Evolutionary conservation across 2,888 invertebrate genomes (phyloP).

Genomic region (Sturmia bella): DNA sequence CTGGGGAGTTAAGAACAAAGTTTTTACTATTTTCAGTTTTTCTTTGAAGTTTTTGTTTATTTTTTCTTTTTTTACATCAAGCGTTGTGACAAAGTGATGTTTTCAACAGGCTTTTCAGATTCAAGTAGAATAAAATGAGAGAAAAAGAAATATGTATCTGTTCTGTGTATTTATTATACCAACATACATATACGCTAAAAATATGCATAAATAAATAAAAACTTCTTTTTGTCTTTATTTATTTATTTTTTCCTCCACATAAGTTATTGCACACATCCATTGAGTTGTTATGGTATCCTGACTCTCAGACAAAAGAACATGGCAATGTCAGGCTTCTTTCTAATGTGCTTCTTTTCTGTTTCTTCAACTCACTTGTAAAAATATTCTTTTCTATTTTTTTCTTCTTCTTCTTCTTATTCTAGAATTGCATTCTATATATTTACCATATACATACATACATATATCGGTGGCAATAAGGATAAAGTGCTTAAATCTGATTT

Average conservation of each 20-base stretch:
- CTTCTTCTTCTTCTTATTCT: too few species aligned
- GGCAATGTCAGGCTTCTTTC: constrained; percentile 21
- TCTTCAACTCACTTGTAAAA: constrained; percentile 16
- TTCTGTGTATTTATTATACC: background rate
- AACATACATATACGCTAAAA: constrained; percentile 31
- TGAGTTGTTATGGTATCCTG: constrained; percentile 37
- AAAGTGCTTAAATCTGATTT: too few species aligned
- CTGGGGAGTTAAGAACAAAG: constrained; percentile 41
- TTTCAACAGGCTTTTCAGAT: constrained; percentile 34
- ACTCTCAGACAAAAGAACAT: constrained; percentile 54
- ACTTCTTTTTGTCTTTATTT: constrained; percentile 35
- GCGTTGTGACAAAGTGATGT: constrained; percentile 60
- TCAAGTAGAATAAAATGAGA: constrained; percentile 13
- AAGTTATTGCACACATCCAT: constrained; percentile 21
- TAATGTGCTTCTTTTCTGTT: constrained; percentile 40
- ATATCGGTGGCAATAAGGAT: too few species aligned
- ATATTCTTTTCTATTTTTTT: background rate
- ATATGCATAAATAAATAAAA: constrained; percentile 66
- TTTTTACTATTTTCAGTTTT: constrained; percentile 49
- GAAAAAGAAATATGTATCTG: too few species aligned
- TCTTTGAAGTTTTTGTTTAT: constrained; percentile 31
- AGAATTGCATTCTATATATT: too few species aligned
- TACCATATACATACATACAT: too few species aligned
- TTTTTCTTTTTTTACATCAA: constrained; percentile 35
- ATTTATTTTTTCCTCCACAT: background rate